These are phyloP conservation scores for Myotis pilosus DNA, from an alignment of 2,797 vertebrate genomes.

Conservation along the genomic window DNA sequence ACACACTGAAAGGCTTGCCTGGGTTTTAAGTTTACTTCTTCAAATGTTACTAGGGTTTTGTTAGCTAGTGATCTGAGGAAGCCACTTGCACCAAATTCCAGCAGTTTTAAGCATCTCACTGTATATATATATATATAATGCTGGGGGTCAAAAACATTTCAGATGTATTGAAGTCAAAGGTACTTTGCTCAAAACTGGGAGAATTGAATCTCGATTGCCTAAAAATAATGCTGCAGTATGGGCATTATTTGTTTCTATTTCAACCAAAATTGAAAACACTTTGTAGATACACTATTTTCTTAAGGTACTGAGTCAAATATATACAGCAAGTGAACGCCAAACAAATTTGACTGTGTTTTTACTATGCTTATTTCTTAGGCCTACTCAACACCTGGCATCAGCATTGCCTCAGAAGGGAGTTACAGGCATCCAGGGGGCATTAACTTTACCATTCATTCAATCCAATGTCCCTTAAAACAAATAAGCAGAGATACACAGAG, in stretches of 20 bases:
- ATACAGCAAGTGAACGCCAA: not conserved
- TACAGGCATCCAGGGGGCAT: not conserved
- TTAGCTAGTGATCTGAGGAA: not conserved
- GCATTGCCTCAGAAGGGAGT: constrained; percentile 1
- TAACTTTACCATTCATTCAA: constrained; percentile 29
- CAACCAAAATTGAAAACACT: not conserved
- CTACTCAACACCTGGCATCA: not conserved
- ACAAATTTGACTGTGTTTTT: not conserved
- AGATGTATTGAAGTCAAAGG: not conserved
- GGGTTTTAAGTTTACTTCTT: not conserved
- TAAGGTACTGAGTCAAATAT: not conserved
- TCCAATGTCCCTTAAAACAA: constrained; percentile 16
- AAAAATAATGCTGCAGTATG: not conserved
- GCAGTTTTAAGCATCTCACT: not conserved
- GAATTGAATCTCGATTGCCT: not conserved
- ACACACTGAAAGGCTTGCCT: not conserved
- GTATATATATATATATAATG: not conserved
- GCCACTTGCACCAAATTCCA: not conserved
- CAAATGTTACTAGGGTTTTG: not conserved
- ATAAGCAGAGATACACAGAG: constrained; percentile 57
- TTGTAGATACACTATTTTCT: not conserved
- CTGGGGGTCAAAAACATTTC: constrained; percentile 10
- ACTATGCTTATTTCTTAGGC: constrained; percentile 4
- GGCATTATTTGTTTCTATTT: not conserved
- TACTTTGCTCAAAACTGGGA: constrained; percentile 13